Evolutionary conservation across 1,140 invertebrate genomes (phyloP), one percentile per base, ranked within the genome.

Genomic region (Drosophila auraria): DNA sequence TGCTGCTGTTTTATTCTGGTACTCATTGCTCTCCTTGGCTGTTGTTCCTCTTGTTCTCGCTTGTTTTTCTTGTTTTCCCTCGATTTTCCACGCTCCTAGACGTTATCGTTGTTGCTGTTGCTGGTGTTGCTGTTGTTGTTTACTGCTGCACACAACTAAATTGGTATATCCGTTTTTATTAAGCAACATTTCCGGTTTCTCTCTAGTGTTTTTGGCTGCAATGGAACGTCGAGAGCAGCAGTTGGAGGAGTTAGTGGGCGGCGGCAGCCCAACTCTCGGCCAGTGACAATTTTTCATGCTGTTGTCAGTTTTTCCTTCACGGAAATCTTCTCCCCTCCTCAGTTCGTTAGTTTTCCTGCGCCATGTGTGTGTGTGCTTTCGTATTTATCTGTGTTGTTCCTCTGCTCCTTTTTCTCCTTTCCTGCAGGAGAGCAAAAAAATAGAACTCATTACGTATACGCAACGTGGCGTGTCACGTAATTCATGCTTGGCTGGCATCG

Each of bases 151-250:
- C 83, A 87, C 82, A 89, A 89, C 84, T 90, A 90, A 90, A 90
- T 90, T 90, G 86, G 86, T 90, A 90, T 90, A 90, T 90, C 86
- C 86, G 86, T 90, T 90, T 90, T 90, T 90, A 90, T 90, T 90
- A 90, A 90, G 86, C 86, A 90, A 90, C 86, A 90, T 90, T 90
- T 90, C 86, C 86, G 86, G 86, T 90, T 82, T 73, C 79, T 90
- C 82, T 87, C 30, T 63, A 87, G 83, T 89, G 80, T 83, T 83
- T 80, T 80, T 51, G 69, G 70, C 72, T 81, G 82, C 82, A 69
- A 53, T 83, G 79, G 66, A 60, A 73, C 36, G 14, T 20, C 15
- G 36, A 38, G 72, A 64, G 49, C 17, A 38, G 30, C 14, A 40
- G 45, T 14, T 20, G 15, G 27, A 12, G 25, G 27, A 8, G 36